Percentiles rank a stretch among this genome's conserved stretches.
Evolutionary conservation across 2,113 vertebrate species (phyloP).

Genomic region (Triplophysa rosa): DNA sequence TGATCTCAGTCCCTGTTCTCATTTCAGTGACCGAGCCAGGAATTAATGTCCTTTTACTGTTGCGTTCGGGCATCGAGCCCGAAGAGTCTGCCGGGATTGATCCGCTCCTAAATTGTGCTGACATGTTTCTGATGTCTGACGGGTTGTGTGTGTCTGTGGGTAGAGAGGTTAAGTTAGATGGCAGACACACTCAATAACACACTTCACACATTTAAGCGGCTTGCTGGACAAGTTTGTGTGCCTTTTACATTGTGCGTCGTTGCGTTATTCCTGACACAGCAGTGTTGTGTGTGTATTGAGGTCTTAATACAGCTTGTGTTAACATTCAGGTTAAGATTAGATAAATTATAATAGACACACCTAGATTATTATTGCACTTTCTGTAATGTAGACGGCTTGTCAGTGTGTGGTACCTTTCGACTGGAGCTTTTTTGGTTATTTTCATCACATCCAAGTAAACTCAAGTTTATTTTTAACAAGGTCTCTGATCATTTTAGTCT

Average conservation of each 20-base stretch:
- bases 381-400: no score
- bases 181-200: background rate
- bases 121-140: constrained; percentile 7
- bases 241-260: background rate
- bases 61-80: background rate
- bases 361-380: no score
- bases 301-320: background rate
- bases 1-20: background rate
- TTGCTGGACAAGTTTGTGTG: constrained; percentile 18
- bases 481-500: no score
- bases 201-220: constrained; percentile 20
- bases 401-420: no score
- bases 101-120: background rate
- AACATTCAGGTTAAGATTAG: background rate
- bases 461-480: no score
- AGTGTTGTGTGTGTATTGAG: background rate
- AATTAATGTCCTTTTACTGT: constrained; percentile 19
- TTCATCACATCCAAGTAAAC: no score
- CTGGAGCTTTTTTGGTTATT: no score
- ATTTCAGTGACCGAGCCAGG: constrained; percentile 26
- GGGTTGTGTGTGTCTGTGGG: background rate
- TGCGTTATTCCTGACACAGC: background rate
- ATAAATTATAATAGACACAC: no score
- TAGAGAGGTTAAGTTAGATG: constrained; percentile 1
- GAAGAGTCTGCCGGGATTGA: constrained; percentile 20